A percentile compares a stretch with the other conserved stretches of the same genome.
These are phyloP conservation scores for Tetragonisca angustula DNA, from an alignment of 2,888 invertebrate species.

Conservation along the genomic window DNA sequence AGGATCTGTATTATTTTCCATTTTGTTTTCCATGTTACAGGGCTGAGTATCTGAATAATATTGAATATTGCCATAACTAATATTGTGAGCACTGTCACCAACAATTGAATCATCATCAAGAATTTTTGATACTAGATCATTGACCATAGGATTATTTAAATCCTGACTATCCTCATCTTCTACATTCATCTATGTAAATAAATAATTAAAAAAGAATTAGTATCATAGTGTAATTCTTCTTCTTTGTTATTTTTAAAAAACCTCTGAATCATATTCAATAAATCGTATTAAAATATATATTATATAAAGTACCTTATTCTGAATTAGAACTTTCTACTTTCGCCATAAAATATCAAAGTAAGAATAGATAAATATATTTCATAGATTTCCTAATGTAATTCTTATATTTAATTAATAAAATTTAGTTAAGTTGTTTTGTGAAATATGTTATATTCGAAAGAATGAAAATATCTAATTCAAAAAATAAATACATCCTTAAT, in stretches of 20 bases:
- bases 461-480: constrained; percentile 9
- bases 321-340: neutral
- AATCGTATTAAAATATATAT: neutral
- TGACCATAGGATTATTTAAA: constrained; percentile 86
- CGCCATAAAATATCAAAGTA: neutral
- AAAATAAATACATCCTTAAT: neutral
- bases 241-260: neutral
- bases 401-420: neutral
- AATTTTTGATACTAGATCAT: constrained; percentile 88
- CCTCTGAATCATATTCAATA: neutral
- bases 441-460: constrained; percentile 6
- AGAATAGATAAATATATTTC: neutral
- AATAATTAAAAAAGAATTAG: constrained; percentile 29
- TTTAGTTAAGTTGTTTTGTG: neutral
- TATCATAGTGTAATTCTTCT: neutral
- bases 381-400: neutral
- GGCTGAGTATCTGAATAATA: constrained; percentile 59
- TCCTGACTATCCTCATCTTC: constrained; percentile 82
- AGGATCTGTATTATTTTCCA: constrained; percentile 49
- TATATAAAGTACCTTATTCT: neutral
- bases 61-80: constrained; percentile 73
- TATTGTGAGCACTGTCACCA: constrained; percentile 72
- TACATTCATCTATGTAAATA: constrained; percentile 73
- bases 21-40: constrained; percentile 52
- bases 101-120: constrained; percentile 86